Base-by-base conservation (phyloP, 1,140 invertebrate genomes). In the Drosophila fuyamai region DNA sequence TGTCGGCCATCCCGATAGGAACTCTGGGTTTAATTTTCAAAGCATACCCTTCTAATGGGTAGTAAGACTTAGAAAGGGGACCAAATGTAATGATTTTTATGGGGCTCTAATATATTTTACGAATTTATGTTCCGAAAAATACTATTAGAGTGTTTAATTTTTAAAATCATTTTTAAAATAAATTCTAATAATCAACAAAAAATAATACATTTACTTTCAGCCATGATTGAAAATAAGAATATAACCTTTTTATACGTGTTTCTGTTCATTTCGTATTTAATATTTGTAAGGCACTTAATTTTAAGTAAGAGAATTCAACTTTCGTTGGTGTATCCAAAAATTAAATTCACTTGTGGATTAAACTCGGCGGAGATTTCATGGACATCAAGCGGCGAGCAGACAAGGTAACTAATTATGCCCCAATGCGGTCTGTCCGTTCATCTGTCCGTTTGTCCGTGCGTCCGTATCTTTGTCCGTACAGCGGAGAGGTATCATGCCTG, bases 361-460 rank as follows among this genome's bases (percentile, higher is more conserved):
- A 76, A 67, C 62, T 35, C 58, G 68, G 41, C 41, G 61, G 54
- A 76, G 61, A 76, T 76, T 76, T 76, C 74, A 76, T 76, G 74
- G 60, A 58, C 74, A 67, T 76, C 60, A 76, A 76, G 73, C 60
- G 60, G 53, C 67, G 67, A 71, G 51, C 67, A 63, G 71, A 63
- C 60, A 66, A 76, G 71, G 71, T 76, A 76, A 76, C 74, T 75
- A 76, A 76, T 76, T 76, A 76, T 76, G 71, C 70, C 58, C 72
- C 72, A 55, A 75, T 71, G 67, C 51, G 66, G 41, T 70, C 67
- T 40, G 51, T 35, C 43, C 35, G 14, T 46, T 32, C 32, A 14
- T 29, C 36, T 29, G 48, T 47, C 48, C 62, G 46, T 8, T 16
- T n/a, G 27, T 48, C 63, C 29, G 27, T 48, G 50, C 29, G 43